Conservation (phyloP, 2,888 invertebrate species). For the Biston stratarius region DNA sequence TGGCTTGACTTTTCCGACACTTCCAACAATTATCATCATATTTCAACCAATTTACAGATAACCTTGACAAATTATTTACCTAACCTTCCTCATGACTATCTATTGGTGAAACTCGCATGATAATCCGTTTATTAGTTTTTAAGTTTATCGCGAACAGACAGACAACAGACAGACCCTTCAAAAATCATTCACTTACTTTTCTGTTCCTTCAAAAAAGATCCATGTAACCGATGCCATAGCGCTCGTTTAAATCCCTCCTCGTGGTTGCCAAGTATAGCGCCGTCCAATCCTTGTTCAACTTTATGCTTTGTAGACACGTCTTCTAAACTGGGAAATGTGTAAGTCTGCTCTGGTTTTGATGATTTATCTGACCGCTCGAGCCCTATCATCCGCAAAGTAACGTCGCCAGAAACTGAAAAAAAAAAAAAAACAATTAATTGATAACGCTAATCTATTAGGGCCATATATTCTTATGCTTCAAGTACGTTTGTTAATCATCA, state of each 20-base stretch:
- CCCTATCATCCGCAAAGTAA: slow-evolving; percentile 29
- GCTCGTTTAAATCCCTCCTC: slow-evolving; percentile 93
- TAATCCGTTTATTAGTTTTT: too few relatives aligned
- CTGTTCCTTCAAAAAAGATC: slow-evolving; percentile 93
- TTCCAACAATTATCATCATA: too few relatives aligned
- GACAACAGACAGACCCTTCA: too few relatives aligned
- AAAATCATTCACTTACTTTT: slow-evolving; percentile 84
- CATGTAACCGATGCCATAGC: slow-evolving; percentile 96
- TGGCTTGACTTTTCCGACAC: too few relatives aligned
- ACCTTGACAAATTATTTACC: too few relatives aligned
- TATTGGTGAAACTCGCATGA: too few relatives aligned
- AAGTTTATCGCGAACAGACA: too few relatives aligned
- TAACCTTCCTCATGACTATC: too few relatives aligned
- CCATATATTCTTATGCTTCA: too few relatives aligned
- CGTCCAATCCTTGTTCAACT: slow-evolving; percentile 17
- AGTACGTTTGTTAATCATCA: too few relatives aligned
- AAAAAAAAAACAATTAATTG: too few relatives aligned
- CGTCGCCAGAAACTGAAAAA: slow-evolving; percentile 16
- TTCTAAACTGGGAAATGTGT: slow-evolving; percentile 24
- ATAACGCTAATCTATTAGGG: not conserved
- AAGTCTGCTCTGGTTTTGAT: slow-evolving; percentile 4
- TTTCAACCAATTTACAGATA: too few relatives aligned
- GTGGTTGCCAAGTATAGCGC: slow-evolving; percentile 6
- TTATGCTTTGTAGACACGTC: slow-evolving; percentile 8
- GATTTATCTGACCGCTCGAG: slow-evolving; percentile 17